Evolutionary conservation across 2,888 invertebrate species (phyloP).

Genomic region (Cetonia aurata): DNA sequence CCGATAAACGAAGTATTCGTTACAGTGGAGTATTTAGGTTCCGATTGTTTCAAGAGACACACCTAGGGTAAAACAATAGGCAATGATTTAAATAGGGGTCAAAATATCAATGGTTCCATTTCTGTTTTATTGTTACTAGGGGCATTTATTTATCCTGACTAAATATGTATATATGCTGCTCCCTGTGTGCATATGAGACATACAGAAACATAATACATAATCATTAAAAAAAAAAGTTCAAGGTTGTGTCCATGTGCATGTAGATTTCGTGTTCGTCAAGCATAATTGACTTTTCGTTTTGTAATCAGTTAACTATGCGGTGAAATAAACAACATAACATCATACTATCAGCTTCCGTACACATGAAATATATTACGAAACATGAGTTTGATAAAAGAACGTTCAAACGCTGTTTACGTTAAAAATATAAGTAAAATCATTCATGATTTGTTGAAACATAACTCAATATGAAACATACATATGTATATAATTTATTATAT

Average conservation of each 20-base stretch:
- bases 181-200: not conserved
- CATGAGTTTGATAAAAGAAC: not conserved
- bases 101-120: constrained; percentile 6
- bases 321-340: not conserved
- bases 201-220: not conserved
- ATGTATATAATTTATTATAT: too few species aligned
- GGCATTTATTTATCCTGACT: too few species aligned
- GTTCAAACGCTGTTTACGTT: not conserved
- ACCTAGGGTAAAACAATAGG: constrained; percentile 22
- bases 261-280: constrained; percentile 22
- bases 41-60: constrained; percentile 9
- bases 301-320: constrained; percentile 1
- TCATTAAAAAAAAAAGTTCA: constrained; percentile 18
- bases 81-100: constrained; percentile 6
- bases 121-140: not conserved
- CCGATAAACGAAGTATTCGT: not conserved
- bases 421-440: too few species aligned
- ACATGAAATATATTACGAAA: too few species aligned
- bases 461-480: too few species aligned
- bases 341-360: not conserved
- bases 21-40: not conserved
- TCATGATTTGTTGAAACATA: too few species aligned
- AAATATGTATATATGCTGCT: too few species aligned
- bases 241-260: constrained; percentile 22
- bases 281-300: constrained; percentile 31